Evolutionary conservation across 2,113 vertebrate species (phyloP).

Genomic region (Trachemys scripta): DNA sequence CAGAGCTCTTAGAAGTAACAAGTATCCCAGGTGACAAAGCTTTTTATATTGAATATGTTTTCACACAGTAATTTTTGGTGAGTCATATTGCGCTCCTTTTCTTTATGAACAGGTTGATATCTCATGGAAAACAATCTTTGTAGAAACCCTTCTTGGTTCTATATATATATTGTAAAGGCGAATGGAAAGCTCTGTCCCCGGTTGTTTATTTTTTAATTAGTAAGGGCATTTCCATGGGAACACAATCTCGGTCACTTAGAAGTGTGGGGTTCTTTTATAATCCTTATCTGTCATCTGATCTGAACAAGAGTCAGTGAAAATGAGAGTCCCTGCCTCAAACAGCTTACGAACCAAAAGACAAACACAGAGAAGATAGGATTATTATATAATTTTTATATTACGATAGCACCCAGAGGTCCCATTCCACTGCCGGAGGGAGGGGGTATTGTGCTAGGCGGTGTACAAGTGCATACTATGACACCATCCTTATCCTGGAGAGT

Average conservation of each 20-base stretch:
- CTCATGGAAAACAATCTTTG: not conserved
- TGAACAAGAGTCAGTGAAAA: not conserved
- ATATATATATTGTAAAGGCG: not conserved
- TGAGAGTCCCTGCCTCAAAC: not conserved
- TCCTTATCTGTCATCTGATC: not conserved
- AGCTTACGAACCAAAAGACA: not conserved
- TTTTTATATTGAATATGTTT: conserved; percentile 64
- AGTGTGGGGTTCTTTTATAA: not conserved
- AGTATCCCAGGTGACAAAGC: conserved; percentile 51
- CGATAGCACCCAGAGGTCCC: not conserved
- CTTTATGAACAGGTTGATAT: not conserved
- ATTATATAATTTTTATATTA: not conserved
- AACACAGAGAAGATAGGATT: not conserved
- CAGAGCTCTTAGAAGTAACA: conserved; percentile 61
- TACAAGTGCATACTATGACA: not conserved
- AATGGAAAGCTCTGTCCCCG: not conserved
- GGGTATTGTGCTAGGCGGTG: not conserved
- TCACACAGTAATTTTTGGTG: conserved; percentile 41
- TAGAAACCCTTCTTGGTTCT: not conserved
- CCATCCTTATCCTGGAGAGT: not conserved
- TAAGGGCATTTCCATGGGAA: conserved; percentile 13
- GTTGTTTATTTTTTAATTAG: conserved; percentile 29
- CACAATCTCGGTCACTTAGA: not conserved
- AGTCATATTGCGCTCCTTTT: conserved; percentile 12
- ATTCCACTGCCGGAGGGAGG: not conserved